These are phyloP conservation scores for Hermodice carunculata DNA, from an alignment of 2,888 invertebrate genomes.

Conservation along the genomic window DNA sequence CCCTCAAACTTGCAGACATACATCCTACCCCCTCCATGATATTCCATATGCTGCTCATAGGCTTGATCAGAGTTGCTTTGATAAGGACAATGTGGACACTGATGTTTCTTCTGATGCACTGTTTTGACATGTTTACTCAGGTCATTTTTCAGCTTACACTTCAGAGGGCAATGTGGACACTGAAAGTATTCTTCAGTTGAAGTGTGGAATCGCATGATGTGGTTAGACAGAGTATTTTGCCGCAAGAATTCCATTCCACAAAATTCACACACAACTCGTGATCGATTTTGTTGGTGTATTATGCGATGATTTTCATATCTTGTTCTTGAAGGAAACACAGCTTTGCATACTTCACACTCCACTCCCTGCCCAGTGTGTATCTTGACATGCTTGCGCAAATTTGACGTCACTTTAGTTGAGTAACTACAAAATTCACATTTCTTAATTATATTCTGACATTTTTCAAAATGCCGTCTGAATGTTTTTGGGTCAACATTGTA, in stretches of 20 bases:
- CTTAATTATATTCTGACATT: slow-evolving; percentile 24
- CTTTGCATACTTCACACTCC: slow-evolving; percentile 22
- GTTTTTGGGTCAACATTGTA: slow-evolving; percentile 25
- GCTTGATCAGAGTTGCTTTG: slow-evolving; percentile 22
- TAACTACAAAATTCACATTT: slow-evolving; percentile 30
- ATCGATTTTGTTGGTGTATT: slow-evolving; percentile 18
- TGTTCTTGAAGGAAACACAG: slow-evolving; percentile 26
- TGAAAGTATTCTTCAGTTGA: neutral
- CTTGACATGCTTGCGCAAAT: slow-evolving; percentile 27
- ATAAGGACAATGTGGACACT: slow-evolving; percentile 27
- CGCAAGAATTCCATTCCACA: slow-evolving; percentile 27
- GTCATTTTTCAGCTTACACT: slow-evolving; percentile 24
- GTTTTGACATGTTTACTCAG: slow-evolving; percentile 29
- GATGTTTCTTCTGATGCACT: slow-evolving; percentile 32
- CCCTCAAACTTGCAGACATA: slow-evolving; percentile 15
- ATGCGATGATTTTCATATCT: slow-evolving; percentile 14
- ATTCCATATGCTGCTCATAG: slow-evolving; percentile 24
- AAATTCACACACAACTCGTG: slow-evolving; percentile 22
- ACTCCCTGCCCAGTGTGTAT: slow-evolving; percentile 34
- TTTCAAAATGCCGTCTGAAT: slow-evolving; percentile 31
- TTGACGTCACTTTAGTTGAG: slow-evolving; percentile 21
- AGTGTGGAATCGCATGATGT: slow-evolving; percentile 25
- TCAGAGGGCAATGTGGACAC: slow-evolving; percentile 31
- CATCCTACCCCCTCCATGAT: slow-evolving; percentile 27
- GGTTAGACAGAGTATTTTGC: slow-evolving; percentile 30